Conservation (phyloP, 2,113 vertebrate species). For the Geococcyx californianus region DNA sequence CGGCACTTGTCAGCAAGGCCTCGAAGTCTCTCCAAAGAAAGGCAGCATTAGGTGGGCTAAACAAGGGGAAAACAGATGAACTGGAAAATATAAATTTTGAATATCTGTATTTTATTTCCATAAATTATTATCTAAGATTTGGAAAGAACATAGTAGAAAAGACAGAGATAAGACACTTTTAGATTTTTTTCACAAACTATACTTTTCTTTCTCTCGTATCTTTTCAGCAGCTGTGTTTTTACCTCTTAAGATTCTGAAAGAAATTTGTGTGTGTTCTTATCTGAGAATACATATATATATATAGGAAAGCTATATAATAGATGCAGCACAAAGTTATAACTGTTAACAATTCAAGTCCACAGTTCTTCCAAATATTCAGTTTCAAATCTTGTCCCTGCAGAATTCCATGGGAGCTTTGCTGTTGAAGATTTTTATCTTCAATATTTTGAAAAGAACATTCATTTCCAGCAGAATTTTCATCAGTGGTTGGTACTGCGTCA, state of each 20-base stretch:
- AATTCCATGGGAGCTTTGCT: background rate
- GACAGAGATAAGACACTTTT: background rate
- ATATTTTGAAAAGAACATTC: background rate
- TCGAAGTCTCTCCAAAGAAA: background rate
- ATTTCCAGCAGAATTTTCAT: background rate
- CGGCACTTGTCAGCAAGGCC: background rate
- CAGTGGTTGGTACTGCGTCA: background rate
- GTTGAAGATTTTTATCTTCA: background rate
- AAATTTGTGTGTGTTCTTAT: background rate
- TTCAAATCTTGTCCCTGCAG: background rate
- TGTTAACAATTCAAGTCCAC: background rate
- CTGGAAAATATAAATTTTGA: background rate
- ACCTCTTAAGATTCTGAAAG: background rate
- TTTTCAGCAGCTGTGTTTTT: background rate
- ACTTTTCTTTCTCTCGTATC: background rate
- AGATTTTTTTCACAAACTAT: background rate
- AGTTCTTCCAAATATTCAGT: background rate
- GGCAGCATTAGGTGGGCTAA: background rate
- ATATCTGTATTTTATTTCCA: background rate
- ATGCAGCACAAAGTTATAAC: background rate
- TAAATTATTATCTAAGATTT: background rate
- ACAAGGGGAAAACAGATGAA: background rate
- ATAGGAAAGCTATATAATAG: background rate
- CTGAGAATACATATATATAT: background rate
- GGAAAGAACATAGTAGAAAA: background rate